Conservation (phyloP, 2,113 vertebrate genomes). For the Ramphastos sulfuratus region DNA sequence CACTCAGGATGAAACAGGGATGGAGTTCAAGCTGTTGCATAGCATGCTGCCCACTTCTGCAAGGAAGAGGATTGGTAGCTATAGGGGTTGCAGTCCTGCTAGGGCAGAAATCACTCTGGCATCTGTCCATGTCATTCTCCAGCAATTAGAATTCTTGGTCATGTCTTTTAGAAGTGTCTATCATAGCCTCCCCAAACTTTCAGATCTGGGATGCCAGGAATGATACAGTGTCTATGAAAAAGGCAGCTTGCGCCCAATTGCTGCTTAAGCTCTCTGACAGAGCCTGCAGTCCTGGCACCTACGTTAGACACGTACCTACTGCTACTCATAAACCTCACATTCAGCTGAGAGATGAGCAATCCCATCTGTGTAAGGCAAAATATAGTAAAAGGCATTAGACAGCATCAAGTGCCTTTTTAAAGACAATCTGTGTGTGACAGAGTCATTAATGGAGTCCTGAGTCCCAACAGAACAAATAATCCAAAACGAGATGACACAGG, state of each 20-base stretch:
- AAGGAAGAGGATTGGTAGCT: background rate
- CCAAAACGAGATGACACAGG: background rate
- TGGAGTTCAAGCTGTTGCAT: background rate
- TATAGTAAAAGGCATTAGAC: background rate
- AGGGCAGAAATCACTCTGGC: background rate
- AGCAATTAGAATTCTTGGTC: background rate
- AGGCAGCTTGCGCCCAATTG: background rate
- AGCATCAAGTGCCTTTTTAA: background rate
- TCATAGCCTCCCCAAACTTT: background rate
- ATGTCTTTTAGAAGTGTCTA: background rate
- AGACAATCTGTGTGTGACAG: background rate
- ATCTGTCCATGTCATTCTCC: background rate
- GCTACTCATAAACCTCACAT: background rate
- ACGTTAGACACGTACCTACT: background rate
- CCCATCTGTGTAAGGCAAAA: background rate
- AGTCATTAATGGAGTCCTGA: background rate
- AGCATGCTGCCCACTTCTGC: background rate
- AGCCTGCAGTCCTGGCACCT: background rate
- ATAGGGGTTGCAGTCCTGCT: background rate
- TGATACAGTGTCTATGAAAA: background rate
- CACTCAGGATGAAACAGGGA: background rate
- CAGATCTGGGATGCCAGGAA: background rate
- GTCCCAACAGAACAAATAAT: background rate
- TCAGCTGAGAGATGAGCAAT: background rate
- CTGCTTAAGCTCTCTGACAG: background rate